These are phyloP conservation scores for Brienomyrus longianalis DNA, from an alignment of 2,113 vertebrate genomes.

Conservation along the genomic window DNA sequence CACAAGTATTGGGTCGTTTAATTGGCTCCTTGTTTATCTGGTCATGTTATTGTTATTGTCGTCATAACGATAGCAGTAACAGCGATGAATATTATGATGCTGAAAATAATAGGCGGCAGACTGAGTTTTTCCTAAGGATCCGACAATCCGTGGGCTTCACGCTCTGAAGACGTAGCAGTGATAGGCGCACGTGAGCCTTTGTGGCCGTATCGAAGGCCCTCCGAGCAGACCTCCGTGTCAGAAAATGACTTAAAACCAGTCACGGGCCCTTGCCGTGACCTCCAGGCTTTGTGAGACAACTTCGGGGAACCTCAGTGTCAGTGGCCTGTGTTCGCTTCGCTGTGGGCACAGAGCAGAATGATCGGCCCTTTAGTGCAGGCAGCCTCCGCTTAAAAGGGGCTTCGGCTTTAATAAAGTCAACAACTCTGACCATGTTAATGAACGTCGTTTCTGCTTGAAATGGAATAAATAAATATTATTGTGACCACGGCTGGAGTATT, in stretches of 20 bases:
- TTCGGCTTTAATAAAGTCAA: background rate
- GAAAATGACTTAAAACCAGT: background rate
- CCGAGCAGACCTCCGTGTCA: background rate
- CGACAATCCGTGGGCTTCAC: background rate
- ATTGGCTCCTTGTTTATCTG: slow-evolving; percentile 58
- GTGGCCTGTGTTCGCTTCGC: background rate
- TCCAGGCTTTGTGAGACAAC: background rate
- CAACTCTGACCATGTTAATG: background rate
- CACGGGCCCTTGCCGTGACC: background rate
- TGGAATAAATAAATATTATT: background rate
- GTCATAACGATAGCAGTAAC: slow-evolving; percentile 54
- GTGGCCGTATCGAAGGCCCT: background rate
- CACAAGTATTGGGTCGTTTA: slow-evolving; percentile 64
- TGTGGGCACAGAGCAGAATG: background rate
- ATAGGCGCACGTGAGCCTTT: slow-evolving; percentile 15
- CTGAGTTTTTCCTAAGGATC: background rate
- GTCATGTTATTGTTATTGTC: slow-evolving; percentile 55
- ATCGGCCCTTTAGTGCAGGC: too few species aligned
- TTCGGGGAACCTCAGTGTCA: background rate
- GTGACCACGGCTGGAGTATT: background rate
- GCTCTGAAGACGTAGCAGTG: slow-evolving; percentile 8
- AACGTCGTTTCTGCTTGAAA: background rate
- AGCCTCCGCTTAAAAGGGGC: background rate
- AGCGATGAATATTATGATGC: slow-evolving; percentile 48
- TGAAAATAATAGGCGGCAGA: background rate